Percentiles rank a stretch among this genome's conserved stretches.
phyloP scores from a whole-genome alignment of 2,888 invertebrate genomes.

The Geophilus truncorum region DNA sequence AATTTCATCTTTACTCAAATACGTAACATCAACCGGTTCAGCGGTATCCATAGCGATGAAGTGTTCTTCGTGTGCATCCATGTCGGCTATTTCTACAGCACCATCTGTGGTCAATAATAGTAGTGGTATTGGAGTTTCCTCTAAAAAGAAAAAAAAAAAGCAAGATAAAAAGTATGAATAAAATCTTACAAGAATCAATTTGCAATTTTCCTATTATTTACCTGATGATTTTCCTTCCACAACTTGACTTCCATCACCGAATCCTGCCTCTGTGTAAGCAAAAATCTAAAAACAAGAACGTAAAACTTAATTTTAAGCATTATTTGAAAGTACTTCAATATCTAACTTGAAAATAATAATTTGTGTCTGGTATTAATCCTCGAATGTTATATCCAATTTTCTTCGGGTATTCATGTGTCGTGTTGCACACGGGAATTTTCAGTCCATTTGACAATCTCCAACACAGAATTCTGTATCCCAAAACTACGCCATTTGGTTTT shows the following conservation, averaged over 20 bases:
- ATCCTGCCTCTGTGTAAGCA: slow-evolving; percentile 72
- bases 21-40: slow-evolving; percentile 64
- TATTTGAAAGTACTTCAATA: background rate
- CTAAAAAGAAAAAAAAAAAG: slow-evolving; percentile 40
- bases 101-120: slow-evolving; percentile 68
- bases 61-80: slow-evolving; percentile 58
- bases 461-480: slow-evolving; percentile 66
- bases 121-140: slow-evolving; percentile 71
- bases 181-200: background rate
- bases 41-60: slow-evolving; percentile 46
- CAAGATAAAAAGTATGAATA: background rate
- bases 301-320: background rate
- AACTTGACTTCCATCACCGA: slow-evolving; percentile 63
- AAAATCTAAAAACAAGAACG: slow-evolving; percentile 58
- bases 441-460: slow-evolving; percentile 54
- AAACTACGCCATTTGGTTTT: slow-evolving; percentile 66
- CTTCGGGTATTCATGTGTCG: slow-evolving; percentile 38
- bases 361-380: slow-evolving; percentile 57
- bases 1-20: slow-evolving; percentile 64
- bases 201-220: no score
- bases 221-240: slow-evolving; percentile 61
- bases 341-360: slow-evolving; percentile 63
- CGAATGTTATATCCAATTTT: slow-evolving; percentile 58
- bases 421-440: slow-evolving; percentile 44
- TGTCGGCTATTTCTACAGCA: slow-evolving; percentile 67